Base-by-base conservation (phyloP, 2,113 vertebrate species). In the Actinemys pallida region DNA sequence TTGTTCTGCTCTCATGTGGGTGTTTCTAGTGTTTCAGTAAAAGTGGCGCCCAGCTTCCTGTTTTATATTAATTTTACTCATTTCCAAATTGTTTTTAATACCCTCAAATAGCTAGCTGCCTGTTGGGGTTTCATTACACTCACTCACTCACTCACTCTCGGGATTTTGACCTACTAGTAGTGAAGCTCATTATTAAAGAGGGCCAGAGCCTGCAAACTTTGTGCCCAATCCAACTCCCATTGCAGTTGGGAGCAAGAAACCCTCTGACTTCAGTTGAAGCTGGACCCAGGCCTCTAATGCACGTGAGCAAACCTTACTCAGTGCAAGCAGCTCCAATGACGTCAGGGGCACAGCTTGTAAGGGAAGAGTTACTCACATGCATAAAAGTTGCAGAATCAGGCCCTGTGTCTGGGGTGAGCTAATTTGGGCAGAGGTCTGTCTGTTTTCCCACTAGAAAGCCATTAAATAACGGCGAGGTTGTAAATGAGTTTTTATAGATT, bases 401-500 rank as follows among this genome's bases (percentile, higher is more conserved):
- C 81, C 91, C 93, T 88, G 91, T 80, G 94, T 25, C 42, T 47
- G 90, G 86, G 88, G 91, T 81, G 88, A 94, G 65, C 19, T 72
- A 72, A 96, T 90, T 96, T 89, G 93, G 87, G 89, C 83, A 91
- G 59, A 52, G 85, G 93, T 95, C 92, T 95, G 89, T 92, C 96
- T 96, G 95, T 96, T 96, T 95, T 96, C 94, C 92, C 95, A 69
- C 76, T 90, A 76, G 90, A 95, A 92, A 96, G 86, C 84, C 93
- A 87, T 90, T 97, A 92, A 93, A 39, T 91, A 85, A 92, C 0
- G 0, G 35, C 87, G 82, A 89, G 88, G 84, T 94, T 93, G 95
- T 96, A 90, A 96, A 92, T 93, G 95, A 92, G 59, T 91, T 91
- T 95, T 96, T 95, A 94, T 95, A 88, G 93, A 94, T 96, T 86